Conservation (phyloP, 2,888 invertebrate species). For the Galeruca laticollis region DNA sequence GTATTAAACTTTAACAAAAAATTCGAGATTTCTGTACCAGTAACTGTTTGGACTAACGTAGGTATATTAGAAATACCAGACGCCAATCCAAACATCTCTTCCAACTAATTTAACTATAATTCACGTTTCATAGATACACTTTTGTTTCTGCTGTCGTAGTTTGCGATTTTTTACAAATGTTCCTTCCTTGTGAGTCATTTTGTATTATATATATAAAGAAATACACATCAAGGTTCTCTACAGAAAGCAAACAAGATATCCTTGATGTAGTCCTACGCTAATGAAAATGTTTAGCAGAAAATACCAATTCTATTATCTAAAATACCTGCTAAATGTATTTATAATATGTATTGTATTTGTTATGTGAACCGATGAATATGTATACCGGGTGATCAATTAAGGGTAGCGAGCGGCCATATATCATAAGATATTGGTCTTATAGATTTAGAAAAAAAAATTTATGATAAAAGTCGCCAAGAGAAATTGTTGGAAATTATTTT, state of each 20-base stretch:
- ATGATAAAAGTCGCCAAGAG: no score
- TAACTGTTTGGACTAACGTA: no score
- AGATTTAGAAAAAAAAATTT: no score
- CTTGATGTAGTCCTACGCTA: not conserved
- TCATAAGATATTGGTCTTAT: no score
- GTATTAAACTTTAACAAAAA: no score
- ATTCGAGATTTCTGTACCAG: no score
- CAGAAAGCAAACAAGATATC: slow-evolving; percentile 9
- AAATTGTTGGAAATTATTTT: no score
- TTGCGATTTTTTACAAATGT: not conserved
- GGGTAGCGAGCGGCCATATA: no score
- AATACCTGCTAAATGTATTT: not conserved
- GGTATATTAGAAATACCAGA: no score
- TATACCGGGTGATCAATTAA: no score
- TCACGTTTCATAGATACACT: not conserved
- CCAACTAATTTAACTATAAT: no score
- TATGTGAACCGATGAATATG: not conserved
- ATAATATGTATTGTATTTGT: not conserved
- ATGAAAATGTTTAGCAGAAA: slow-evolving; percentile 4
- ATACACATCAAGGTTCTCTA: not conserved
- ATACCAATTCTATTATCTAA: not conserved
- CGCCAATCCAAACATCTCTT: no score
- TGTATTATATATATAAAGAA: not conserved
- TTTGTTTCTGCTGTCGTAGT: not conserved
- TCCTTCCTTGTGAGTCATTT: not conserved